These are phyloP conservation scores for Temnothorax longispinosus DNA, from an alignment of 1,140 invertebrate genomes.

Conservation along the genomic window DNA sequence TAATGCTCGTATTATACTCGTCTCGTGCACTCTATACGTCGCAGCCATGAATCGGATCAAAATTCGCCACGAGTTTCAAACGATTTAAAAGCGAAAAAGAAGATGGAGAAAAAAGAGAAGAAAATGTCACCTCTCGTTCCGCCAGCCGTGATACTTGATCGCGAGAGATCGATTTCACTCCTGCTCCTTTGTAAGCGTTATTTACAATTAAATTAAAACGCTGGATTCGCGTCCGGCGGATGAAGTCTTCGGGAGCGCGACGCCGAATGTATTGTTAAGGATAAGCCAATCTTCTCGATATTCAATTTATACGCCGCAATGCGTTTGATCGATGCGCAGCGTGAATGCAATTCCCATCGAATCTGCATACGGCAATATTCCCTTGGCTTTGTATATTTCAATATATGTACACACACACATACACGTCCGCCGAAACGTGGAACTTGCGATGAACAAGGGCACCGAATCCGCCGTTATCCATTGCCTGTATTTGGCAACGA, in stretches of 20 bases:
- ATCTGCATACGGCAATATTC: slow-evolving; percentile 76
- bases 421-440: slow-evolving; percentile 51
- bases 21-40: background rate
- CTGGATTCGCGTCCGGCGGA: slow-evolving; percentile 1
- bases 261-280: slow-evolving; percentile 71
- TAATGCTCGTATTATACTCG: slow-evolving; percentile 61
- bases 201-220: slow-evolving; percentile 74
- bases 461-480: slow-evolving; percentile 57
- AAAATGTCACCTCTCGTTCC: background rate
- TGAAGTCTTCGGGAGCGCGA: slow-evolving; percentile 48
- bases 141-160: slow-evolving; percentile 17
- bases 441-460: slow-evolving; percentile 55
- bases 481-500: slow-evolving; percentile 58
- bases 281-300: slow-evolving; percentile 77
- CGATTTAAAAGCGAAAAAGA: background rate
- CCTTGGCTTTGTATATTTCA: slow-evolving; percentile 68
- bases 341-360: slow-evolving; percentile 74
- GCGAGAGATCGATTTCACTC: background rate
- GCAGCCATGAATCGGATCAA: slow-evolving; percentile 56
- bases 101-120: background rate
- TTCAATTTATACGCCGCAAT: slow-evolving; percentile 75
- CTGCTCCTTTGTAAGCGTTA: slow-evolving; percentile 37
- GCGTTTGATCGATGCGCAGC: slow-evolving; percentile 73
- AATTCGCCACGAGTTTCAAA: slow-evolving; percentile 48
- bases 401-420: slow-evolving; percentile 20